Base-by-base conservation (phyloP, 1,140 invertebrate species). In the Samia ricini region DNA sequence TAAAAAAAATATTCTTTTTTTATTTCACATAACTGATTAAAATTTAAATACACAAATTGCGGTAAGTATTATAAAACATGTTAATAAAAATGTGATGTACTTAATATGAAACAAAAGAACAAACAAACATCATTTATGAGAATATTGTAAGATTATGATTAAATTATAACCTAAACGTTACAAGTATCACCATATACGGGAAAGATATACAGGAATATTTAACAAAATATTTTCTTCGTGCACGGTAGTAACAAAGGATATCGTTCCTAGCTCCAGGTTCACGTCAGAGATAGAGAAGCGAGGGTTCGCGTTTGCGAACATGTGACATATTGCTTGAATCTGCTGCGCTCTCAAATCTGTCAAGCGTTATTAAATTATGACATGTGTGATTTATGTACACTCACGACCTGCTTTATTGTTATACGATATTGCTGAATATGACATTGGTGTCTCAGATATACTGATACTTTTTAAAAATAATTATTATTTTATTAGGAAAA, bases 311-410 rank as follows among this genome's bases (percentile, higher is more conserved):
- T 21, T 60, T 55, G 21, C 59, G 64, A 59, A 66, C 64, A 56
- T 69, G 68, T 72, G 74, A 77, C 70, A 76, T 74, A 77, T 77
- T 77, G 66, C 71, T 64, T 51, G 65, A 66, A 77, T 77, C 68
- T 80, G 77, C 79, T 71, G 63, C 69, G 79, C 71, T 76, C 67
- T 76, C 74, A 72, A 77, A 83, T 78, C 72, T 74, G 77, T 78
- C 76, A 80, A 61, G 69, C 74, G 69, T 79, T 80, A 81, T 79
- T 83, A 83, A 79, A 76, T 76, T 77, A 73, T 74, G 75, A 76
- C 76, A 69, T 74, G 56, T 71, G 66, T 81, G 79, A 83, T 80
- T 77, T 81, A 81, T 83, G 71, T 68, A 74, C 70, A 55, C 63
- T 67, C 56, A 58, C 63, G 56, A 61, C 54, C 61, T 61, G 57